Conservation (phyloP, 64 coral and sea anemone genomes). For the Montipora efflorescens region DNA sequence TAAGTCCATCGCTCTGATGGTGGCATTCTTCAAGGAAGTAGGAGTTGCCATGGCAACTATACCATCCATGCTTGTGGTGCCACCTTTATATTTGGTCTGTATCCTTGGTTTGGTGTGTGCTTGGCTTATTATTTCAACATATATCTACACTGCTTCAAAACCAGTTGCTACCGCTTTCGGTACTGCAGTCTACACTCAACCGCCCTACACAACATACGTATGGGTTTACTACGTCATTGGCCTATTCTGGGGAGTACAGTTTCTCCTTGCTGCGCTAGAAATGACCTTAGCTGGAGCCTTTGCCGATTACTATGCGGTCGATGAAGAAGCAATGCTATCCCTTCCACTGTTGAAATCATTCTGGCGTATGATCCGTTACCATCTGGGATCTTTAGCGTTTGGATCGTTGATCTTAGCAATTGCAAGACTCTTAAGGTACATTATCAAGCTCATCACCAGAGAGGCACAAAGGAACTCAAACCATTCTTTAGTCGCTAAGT, state of each 20-base stretch:
- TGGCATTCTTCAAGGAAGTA: slow-evolving; percentile 57
- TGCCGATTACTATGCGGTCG: slow-evolving; percentile 49
- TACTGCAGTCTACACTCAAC: slow-evolving; percentile 31
- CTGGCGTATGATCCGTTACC: slow-evolving; percentile 66
- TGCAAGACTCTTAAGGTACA: slow-evolving; percentile 44
- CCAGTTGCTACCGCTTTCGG: slow-evolving; percentile 38
- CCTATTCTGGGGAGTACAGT: slow-evolving; percentile 66
- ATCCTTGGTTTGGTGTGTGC: slow-evolving; percentile 51
- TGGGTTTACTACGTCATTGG: slow-evolving; percentile 58
- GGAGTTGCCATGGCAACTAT: slow-evolving; percentile 67
- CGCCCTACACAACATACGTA: slow-evolving; percentile 24
- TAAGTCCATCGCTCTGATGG: slow-evolving; percentile 61
- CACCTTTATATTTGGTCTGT: slow-evolving; percentile 53
- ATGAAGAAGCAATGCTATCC: slow-evolving; percentile 57
- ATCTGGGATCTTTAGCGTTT: slow-evolving; percentile 56
- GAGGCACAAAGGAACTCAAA: slow-evolving; percentile 42
- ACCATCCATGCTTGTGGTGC: slow-evolving; percentile 58
- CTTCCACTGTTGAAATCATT: slow-evolving; percentile 61
- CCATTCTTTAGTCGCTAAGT: slow-evolving; percentile 54
- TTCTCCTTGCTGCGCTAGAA: slow-evolving; percentile 53
- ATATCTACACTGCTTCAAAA: slow-evolving; percentile 51
- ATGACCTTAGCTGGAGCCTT: slow-evolving; percentile 57
- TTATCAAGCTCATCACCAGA: slow-evolving; percentile 48
- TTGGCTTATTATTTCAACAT: slow-evolving; percentile 50
- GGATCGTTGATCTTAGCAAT: slow-evolving; percentile 52